A percentile compares a stretch with the other conserved stretches of the same genome.
These are phyloP conservation scores for Chrysotoxum bicinctum DNA, from an alignment of 2,888 invertebrate species.

Conservation along the genomic window DNA sequence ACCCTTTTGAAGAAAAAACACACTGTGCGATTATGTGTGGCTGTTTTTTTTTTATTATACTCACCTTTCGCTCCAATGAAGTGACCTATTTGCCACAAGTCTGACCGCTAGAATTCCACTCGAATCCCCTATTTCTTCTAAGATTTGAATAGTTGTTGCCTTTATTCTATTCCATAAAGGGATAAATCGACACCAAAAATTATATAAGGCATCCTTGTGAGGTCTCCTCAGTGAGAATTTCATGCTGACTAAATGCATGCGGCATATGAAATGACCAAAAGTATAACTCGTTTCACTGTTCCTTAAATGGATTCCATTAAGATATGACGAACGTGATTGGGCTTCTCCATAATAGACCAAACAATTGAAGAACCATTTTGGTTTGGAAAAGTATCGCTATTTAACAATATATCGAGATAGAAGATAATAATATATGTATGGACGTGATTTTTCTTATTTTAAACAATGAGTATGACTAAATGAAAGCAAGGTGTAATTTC, in stretches of 20 bases:
- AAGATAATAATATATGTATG: not conserved
- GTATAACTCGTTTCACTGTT: not conserved
- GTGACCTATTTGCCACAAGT: constrained; percentile 75
- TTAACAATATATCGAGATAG: constrained; percentile 4
- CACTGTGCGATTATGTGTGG: not conserved
- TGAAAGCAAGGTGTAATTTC: not conserved
- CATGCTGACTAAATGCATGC: constrained; percentile 20
- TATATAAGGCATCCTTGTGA: not conserved
- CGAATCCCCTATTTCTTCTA: constrained; percentile 75
- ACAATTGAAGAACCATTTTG: constrained; percentile 43
- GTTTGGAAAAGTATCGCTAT: constrained; percentile 42
- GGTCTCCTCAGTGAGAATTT: constrained; percentile 25
- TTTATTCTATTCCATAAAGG: not conserved
- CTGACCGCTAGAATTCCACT: constrained; percentile 77
- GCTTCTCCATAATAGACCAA: constrained; percentile 31
- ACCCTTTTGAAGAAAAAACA: constrained; percentile 68
- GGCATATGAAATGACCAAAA: not conserved
- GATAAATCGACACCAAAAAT: not conserved
- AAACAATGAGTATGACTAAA: constrained; percentile 1
- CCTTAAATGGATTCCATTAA: constrained; percentile 51
- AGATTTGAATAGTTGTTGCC: not conserved
- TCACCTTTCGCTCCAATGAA: constrained; percentile 77
- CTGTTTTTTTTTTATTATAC: not conserved
- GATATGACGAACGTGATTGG: constrained; percentile 51
- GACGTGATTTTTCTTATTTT: constrained; percentile 2